Base-by-base conservation (phyloP, 2,797 vertebrate species). In the Saxicola maurus region DNA sequence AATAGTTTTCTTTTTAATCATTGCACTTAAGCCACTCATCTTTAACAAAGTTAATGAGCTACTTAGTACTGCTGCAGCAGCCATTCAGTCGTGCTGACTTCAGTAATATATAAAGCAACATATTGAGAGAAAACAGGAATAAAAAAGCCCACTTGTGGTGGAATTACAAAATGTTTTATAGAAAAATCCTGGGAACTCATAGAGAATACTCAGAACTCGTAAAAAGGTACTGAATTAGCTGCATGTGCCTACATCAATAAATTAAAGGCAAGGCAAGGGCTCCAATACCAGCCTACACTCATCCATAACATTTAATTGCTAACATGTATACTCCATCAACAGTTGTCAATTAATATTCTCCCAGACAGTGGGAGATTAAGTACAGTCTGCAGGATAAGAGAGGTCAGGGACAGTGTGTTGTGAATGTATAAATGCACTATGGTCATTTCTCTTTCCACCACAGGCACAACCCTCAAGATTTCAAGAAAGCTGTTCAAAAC, bases 31-130 rank as follows among this genome's bases (percentile, higher is more conserved):
- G 61, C 45, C 65, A 71, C 21, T 55, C 24, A 37, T 91, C 56
- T 60, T 73, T 71, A 91, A 72, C 23, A 92, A 90, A 87, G 49
- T 28, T 65, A 61, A 46, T 11, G 48, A 72, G 48, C 27, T 67
- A 46, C 33, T 72, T 23, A 23, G 18, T 33, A 20, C 51, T 59
- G 33, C 43, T 82, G 37, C 43, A n/a, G 28, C 15, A 87, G 33
- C 20, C 45, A 35, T 40, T 66, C 51, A 24, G 60, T 65, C 7
- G 2, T 72, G 45, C 35, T 38, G 77, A 55, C 20, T 87, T 72
- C 51, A 30, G 4, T 15, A 17, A 10, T 18, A 33, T 19, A 27
- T 19, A 60, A 57, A 56, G 21, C 30, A 81, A 48, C 33, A 43
- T 21, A 68, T 16, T 82, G 62, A 86, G 59, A 71, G 21, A 25